Evolutionary conservation across 2,888 invertebrate species (phyloP).

Genomic region (Ophion obscuratus): DNA sequence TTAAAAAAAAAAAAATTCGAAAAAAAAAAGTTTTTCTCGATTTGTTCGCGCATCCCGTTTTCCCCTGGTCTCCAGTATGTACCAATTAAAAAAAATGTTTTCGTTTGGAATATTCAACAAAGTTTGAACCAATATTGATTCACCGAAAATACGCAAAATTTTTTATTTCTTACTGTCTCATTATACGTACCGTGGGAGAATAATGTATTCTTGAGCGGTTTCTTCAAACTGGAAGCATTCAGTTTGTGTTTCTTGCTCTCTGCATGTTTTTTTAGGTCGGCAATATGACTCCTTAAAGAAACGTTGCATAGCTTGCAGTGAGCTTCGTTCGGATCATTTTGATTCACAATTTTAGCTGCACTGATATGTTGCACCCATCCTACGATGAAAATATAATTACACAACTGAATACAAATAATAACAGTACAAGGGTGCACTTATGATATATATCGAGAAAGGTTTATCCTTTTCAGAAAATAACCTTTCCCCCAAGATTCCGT

Average conservation of each 20-base stretch:
- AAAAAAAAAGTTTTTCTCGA: no score
- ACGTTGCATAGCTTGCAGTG: constrained; percentile 32
- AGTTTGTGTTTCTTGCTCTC: neutral
- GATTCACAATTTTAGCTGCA: neutral
- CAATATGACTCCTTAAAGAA: constrained; percentile 20
- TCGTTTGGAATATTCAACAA: no score
- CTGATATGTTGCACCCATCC: constrained; percentile 44
- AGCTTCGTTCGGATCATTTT: constrained; percentile 39
- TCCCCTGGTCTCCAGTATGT: no score
- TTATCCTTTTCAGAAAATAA: neutral
- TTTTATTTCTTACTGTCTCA: no score
- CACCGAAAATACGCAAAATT: no score
- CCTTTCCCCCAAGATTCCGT: constrained; percentile 31
- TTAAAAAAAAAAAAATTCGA: no score
- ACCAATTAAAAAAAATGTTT: no score
- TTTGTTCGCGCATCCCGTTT: no score
- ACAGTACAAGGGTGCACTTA: neutral
- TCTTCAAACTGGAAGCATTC: neutral
- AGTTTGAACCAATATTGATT: no score
- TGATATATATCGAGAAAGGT: neutral
- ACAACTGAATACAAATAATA: neutral
- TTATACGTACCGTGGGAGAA: neutral
- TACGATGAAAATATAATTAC: neutral
- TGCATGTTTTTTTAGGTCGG: constrained; percentile 31
- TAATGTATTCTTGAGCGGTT: neutral